These are phyloP conservation scores for Dicrostonyx torquatus DNA, from an alignment of 2,797 vertebrate species.

Conservation along the genomic window DNA sequence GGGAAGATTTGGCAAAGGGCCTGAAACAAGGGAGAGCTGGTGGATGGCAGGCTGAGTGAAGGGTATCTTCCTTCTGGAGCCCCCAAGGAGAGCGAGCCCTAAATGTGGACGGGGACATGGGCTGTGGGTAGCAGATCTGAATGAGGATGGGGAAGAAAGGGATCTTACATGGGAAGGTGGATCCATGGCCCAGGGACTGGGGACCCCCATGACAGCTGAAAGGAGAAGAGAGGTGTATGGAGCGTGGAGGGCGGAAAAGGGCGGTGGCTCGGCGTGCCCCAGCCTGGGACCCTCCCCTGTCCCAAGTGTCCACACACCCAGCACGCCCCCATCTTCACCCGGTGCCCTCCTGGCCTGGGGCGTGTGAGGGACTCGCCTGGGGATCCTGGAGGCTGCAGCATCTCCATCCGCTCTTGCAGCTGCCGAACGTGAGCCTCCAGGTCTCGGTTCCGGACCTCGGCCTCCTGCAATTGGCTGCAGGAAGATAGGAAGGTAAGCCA, in stretches of 20 bases:
- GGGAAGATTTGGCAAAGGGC: not conserved
- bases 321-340: not conserved
- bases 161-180: conserved; percentile 81
- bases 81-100: conserved; percentile 26
- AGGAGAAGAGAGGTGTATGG: conserved; percentile 80
- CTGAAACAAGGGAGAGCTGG: not conserved
- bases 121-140: conserved; percentile 47
- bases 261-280: conserved; percentile 74
- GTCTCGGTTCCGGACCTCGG: conserved; percentile 86
- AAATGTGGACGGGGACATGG: not conserved
- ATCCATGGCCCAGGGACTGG: conserved; percentile 80
- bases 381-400: conserved; percentile 78
- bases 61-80: not conserved
- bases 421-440: conserved; percentile 87
- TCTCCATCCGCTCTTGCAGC: conserved; percentile 84
- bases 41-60: not conserved
- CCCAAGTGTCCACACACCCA: not conserved
- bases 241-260: conserved; percentile 64
- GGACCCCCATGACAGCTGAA: conserved; percentile 79
- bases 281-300: conserved; percentile 69
- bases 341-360: not conserved
- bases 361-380: conserved; percentile 82
- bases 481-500: not conserved
- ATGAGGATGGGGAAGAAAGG: conserved; percentile 53
- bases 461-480: conserved; percentile 86